These are phyloP conservation scores for Aurelia sp. DNA, from an alignment of 30 jellyfish, hydroid and myxozoan genomes.

Conservation along the genomic window DNA sequence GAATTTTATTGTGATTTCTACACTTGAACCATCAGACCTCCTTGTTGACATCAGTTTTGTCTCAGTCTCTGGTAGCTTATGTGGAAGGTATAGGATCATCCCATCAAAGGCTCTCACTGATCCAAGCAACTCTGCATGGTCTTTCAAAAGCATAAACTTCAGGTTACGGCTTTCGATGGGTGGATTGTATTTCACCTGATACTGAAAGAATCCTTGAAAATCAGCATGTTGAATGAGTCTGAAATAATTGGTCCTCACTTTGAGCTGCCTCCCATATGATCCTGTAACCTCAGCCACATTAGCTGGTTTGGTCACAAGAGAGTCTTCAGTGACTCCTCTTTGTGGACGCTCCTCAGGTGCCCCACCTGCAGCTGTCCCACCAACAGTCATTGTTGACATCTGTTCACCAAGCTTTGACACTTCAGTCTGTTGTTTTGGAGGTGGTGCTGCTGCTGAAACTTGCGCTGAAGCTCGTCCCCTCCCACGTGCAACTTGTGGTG, in stretches of 20 bases:
- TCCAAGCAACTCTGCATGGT: constrained; percentile 78
- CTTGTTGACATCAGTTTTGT: constrained; percentile 51
- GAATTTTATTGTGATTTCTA: constrained; percentile 58
- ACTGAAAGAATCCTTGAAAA: constrained; percentile 75
- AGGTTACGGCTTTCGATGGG: constrained; percentile 72
- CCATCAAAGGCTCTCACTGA: constrained; percentile 88
- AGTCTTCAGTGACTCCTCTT: constrained; percentile 50
- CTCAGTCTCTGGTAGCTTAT: constrained; percentile 70
- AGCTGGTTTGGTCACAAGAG: constrained; percentile 28
- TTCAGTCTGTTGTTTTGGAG: constrained; percentile 57
- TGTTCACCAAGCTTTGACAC: constrained; percentile 56
- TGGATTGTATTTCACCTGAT: constrained; percentile 77
- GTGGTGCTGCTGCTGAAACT: constrained; percentile 51
- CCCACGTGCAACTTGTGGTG: constrained; percentile 77
- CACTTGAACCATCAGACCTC: constrained; percentile 28
- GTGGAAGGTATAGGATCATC: constrained; percentile 76
- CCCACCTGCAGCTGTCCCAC: constrained; percentile 2
- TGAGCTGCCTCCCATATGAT: constrained; percentile 48
- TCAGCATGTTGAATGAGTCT: constrained; percentile 39
- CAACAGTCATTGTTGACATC: constrained; percentile 37
- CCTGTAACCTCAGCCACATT: constrained; percentile 52
- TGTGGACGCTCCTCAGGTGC: constrained; percentile 58
- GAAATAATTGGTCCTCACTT: constrained; percentile 76
- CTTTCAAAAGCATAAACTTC: constrained; percentile 57
- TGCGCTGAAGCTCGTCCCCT: constrained; percentile 81